phyloP scores from a whole-genome alignment of 1,140 invertebrate species.

The Pseudomyrmex pallidus region DNA sequence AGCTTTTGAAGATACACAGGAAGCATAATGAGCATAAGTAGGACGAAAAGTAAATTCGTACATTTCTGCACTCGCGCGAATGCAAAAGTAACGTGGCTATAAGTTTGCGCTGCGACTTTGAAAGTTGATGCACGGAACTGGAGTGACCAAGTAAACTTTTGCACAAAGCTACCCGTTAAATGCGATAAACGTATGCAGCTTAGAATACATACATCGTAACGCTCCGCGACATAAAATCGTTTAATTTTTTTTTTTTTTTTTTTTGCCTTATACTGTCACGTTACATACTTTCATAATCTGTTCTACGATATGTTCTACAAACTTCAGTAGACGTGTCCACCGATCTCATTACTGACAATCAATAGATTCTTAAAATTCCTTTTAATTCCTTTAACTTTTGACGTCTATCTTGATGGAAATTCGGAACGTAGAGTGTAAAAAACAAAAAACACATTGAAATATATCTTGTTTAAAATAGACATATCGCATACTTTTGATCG shows the following conservation, averaged over 20 bases:
- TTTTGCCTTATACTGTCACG: neutral
- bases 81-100: slow-evolving; percentile 6
- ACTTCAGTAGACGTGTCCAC: too few relatives aligned
- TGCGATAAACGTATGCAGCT: slow-evolving; percentile 58
- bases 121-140: slow-evolving; percentile 19
- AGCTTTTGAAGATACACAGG: neutral
- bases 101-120: slow-evolving; percentile 1
- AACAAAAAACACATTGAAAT: too few relatives aligned
- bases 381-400: neutral
- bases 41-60: slow-evolving; percentile 30
- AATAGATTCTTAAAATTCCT: neutral
- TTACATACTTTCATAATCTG: neutral
- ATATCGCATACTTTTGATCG: neutral
- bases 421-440: too few relatives aligned
- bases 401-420: too few relatives aligned
- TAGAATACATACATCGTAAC: slow-evolving; percentile 33
- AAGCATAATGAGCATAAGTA: neutral
- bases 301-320: neutral
- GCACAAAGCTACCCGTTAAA: slow-evolving; percentile 51
- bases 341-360: neutral
- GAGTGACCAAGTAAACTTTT: slow-evolving; percentile 49
- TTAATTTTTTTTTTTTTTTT: slow-evolving; percentile 21
- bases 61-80: neutral
- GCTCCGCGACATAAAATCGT: slow-evolving; percentile 11
- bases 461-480: neutral